Evolutionary conservation across 2,113 vertebrate species (phyloP), one percentile per base, ranked within the genome.

Genomic region (Gymnorhina tibicen): DNA sequence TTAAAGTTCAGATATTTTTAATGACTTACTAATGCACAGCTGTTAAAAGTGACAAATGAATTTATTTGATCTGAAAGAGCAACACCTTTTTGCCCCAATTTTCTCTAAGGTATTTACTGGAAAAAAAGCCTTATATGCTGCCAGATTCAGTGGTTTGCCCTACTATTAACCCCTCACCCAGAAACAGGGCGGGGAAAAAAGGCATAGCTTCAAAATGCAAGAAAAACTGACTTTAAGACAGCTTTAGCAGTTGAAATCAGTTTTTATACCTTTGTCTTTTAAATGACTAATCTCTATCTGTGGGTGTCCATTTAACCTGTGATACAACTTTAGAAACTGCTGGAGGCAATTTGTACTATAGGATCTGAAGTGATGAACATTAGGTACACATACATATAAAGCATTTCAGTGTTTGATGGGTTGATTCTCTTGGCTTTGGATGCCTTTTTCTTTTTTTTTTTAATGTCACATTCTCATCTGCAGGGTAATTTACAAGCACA

Each of bases 281-380:
- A 87, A 87, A 87, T 91, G 27, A 94, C 72, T 84, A 73, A 90
- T 87, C 59, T 55, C 56, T 35, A 9, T 46, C 56, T 75, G 52
- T 85, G 60, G 59, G 68, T 93, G 75, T 91, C 76, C 73, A 37
- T 88, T 86, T 94, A 93, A 91, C 85, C 91, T 89, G 67, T 55
- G 76, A 75, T 83, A 76, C 22, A 96, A 85, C 89, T 94, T 85
- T 69, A 91, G 85, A 93, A 95, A 91, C 37, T 85, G 53, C 42
- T 89, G 85, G 22, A 81, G 80, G 80, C 30, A 94, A 80, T 78
- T 88, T 83, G 41, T 76, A 18, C 68, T 75, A 55, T 59, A 68
- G 56, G 49, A 90, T 81, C 44, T 56, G 50, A 81, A 81, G 37
- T 58, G 56, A 86, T 80, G 84, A 91, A 52, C 2, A 0, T 41